Conservation (phyloP, 2,888 invertebrate species). For the Ornithoptera alexandrae region DNA sequence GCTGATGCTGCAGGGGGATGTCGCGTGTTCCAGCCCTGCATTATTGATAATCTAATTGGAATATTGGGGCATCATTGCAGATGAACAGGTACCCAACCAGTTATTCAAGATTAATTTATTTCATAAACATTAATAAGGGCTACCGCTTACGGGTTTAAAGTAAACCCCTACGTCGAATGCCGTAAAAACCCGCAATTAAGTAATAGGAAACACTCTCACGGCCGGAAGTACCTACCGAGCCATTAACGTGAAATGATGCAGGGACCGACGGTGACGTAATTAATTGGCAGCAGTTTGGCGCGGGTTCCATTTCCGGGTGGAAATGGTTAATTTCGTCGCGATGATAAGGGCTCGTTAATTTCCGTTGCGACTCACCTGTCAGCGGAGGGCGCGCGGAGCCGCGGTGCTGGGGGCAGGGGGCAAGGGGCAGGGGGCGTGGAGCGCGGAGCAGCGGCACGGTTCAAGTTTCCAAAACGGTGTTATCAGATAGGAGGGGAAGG, state of each 20-base stretch:
- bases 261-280: slow-evolving; percentile 31
- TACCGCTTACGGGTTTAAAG: too few relatives aligned
- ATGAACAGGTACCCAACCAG: too few relatives aligned
- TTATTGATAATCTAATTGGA: too few relatives aligned
- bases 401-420: slow-evolving; percentile 32
- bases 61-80: too few relatives aligned
- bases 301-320: slow-evolving; percentile 48
- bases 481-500: slow-evolving; percentile 41
- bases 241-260: slow-evolving; percentile 7
- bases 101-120: too few relatives aligned
- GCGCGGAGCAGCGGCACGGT: slow-evolving; percentile 32
- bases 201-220: too few relatives aligned
- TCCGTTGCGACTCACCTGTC: slow-evolving; percentile 59
- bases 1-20: neutral
- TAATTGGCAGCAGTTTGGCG: slow-evolving; percentile 35
- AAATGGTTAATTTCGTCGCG: slow-evolving; percentile 55
- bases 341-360: slow-evolving; percentile 62
- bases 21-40: neutral
- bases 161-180: too few relatives aligned
- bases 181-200: too few relatives aligned
- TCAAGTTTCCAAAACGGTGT: slow-evolving; percentile 19
- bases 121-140: too few relatives aligned
- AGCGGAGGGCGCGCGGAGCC: slow-evolving; percentile 25
- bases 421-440: slow-evolving; percentile 35
- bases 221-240: too few relatives aligned